phyloP scores from a whole-genome alignment of 2,113 vertebrate species.

The Nothocercus julius region DNA sequence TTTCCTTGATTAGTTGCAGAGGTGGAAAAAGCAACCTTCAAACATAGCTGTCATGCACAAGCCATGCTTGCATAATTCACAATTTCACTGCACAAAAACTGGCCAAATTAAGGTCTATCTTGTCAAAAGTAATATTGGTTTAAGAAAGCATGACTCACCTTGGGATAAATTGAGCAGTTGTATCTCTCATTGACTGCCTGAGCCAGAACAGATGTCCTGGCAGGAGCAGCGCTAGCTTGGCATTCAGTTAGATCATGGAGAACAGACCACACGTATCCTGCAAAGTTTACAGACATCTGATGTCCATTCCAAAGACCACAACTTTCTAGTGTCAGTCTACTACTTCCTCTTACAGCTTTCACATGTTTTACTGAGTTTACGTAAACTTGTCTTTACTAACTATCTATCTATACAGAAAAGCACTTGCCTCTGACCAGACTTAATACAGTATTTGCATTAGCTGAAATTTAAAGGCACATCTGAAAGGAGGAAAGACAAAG shows the following conservation, averaged over 20 bases:
- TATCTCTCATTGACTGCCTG: background rate
- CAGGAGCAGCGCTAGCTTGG: background rate
- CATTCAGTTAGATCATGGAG: background rate
- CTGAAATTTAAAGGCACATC: background rate
- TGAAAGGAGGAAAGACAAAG: accelerated
- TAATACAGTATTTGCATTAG: background rate
- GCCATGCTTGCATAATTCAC: slow-evolving; percentile 51
- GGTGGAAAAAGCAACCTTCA: background rate
- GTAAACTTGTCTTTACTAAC: background rate
- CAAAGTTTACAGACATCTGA: background rate
- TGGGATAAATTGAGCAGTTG: background rate
- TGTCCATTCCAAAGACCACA: background rate
- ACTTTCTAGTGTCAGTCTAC: background rate
- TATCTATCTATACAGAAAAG: background rate
- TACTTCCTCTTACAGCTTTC: background rate
- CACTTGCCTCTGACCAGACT: background rate
- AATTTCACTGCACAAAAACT: background rate
- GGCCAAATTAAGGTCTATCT: background rate
- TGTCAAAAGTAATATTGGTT: slow-evolving; percentile 17
- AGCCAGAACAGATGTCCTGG: background rate
- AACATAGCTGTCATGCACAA: background rate
- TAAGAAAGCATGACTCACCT: background rate
- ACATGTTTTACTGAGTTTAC: background rate
- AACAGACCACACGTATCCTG: background rate
- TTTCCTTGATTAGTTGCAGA: slow-evolving; percentile 18